Percentiles rank a stretch among this genome's conserved stretches.
phyloP scores from a whole-genome alignment of 2,888 invertebrate species.

The Seladonia tumulorum region DNA sequence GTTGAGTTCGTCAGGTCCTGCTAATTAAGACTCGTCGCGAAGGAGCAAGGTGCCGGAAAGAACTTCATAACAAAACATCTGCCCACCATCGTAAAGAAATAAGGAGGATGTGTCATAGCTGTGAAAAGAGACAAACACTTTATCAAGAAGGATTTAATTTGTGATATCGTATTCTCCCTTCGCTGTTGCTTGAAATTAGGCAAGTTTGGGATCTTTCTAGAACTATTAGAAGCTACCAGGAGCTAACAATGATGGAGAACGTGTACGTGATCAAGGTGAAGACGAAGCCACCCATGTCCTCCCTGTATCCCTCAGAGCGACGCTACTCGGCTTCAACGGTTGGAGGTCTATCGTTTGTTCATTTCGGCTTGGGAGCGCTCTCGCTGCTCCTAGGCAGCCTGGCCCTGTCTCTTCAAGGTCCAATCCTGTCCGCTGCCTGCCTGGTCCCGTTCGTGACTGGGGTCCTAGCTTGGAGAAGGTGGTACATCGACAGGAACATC shows the following conservation, averaged over 20 bases:
- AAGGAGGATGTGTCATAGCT: neutral
- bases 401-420: conserved; percentile 80
- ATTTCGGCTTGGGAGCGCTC: conserved; percentile 87
- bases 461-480: conserved; percentile 87
- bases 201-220: neutral
- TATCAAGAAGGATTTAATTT: neutral
- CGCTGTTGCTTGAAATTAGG: neutral
- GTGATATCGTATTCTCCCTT: neutral
- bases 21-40: neutral
- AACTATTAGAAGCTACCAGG: neutral
- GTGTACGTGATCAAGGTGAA: conserved; percentile 89
- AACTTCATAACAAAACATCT: neutral
- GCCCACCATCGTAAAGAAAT: neutral
- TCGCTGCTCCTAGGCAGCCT: conserved; percentile 86
- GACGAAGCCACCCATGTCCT: conserved; percentile 86
- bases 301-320: conserved; percentile 88
- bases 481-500: conserved; percentile 89
- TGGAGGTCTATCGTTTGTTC: conserved; percentile 88
- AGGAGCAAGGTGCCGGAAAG: neutral
- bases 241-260: conserved; percentile 86
- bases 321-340: conserved; percentile 89
- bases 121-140: neutral
- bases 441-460: conserved; percentile 83
- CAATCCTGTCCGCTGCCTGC: conserved; percentile 72
- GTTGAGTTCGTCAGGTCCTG: neutral